Conservation (phyloP, 1,140 invertebrate genomes). For the Drosophila seguyi region DNA sequence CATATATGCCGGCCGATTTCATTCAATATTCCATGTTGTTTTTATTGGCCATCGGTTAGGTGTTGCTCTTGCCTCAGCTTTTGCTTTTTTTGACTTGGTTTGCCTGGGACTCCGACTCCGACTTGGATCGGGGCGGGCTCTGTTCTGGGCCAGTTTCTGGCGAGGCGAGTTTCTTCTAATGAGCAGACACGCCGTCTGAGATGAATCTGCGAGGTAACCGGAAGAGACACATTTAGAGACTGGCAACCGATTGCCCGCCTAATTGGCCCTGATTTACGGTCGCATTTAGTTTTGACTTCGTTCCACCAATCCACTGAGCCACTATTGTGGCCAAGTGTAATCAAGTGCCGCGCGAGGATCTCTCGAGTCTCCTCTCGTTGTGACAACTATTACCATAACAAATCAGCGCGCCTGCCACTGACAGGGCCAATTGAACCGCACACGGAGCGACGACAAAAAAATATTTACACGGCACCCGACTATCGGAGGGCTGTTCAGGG, state of each 20-base stretch:
- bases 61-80: slow-evolving; percentile 26
- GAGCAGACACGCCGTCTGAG: slow-evolving; percentile 65
- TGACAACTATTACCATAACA: slow-evolving; percentile 83
- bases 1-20: slow-evolving; percentile 66
- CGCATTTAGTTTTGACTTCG: slow-evolving; percentile 43
- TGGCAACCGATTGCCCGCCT: slow-evolving; percentile 37
- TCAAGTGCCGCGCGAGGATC: slow-evolving; percentile 77
- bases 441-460: slow-evolving; percentile 51
- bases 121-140: slow-evolving; percentile 9
- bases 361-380: slow-evolving; percentile 73
- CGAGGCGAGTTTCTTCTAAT: slow-evolving; percentile 34
- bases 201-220: slow-evolving; percentile 38
- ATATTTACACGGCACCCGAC: slow-evolving; percentile 75
- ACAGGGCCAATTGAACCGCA: slow-evolving; percentile 78
- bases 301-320: slow-evolving; percentile 18
- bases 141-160: slow-evolving; percentile 23
- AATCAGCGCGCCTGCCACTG: slow-evolving; percentile 76
- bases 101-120: slow-evolving; percentile 25
- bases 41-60: slow-evolving; percentile 33
- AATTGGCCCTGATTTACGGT: slow-evolving; percentile 69
- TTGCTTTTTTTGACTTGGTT: slow-evolving; percentile 38
- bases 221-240: slow-evolving; percentile 28
- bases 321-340: slow-evolving; percentile 69
- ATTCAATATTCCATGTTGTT: slow-evolving; percentile 78
- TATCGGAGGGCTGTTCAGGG: slow-evolving; percentile 22